Evolutionary conservation across 2,797 vertebrate species (phyloP).

Genomic region (Notolepis coatsorum): DNA sequence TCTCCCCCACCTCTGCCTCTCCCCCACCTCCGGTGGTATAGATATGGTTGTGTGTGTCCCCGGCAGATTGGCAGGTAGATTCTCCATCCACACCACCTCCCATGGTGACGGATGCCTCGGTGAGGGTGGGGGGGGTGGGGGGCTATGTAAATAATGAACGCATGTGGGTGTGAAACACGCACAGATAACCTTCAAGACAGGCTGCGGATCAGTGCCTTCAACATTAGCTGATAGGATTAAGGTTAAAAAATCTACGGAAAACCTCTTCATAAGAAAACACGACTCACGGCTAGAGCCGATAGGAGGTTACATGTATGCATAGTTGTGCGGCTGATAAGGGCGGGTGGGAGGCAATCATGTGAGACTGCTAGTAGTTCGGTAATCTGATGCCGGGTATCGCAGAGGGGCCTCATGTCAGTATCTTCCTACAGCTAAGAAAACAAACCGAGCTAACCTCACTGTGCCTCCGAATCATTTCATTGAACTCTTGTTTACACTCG

Average conservation of each 20-base stretch:
- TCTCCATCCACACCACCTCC: constrained; percentile 79
- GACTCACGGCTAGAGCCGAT: constrained; percentile 58
- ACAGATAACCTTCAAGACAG: constrained; percentile 85
- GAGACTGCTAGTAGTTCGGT: constrained; percentile 62
- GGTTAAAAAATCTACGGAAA: constrained; percentile 82
- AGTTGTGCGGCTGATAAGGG: constrained; percentile 71
- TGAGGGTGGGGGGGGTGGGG: too few relatives aligned
- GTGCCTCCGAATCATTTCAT: constrained; percentile 29
- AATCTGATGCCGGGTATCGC: constrained; percentile 63
- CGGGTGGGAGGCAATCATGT: constrained; percentile 61
- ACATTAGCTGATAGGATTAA: constrained; percentile 85
- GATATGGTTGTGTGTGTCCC: constrained; percentile 81
- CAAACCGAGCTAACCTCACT: constrained; percentile 27
- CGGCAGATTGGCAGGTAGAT: constrained; percentile 80
- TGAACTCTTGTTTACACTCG: constrained; percentile 16
- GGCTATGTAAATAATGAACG: constrained; percentile 85
- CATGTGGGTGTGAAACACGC: constrained; percentile 80
- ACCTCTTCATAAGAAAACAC: constrained; percentile 79
- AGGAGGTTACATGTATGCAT: constrained; percentile 65
- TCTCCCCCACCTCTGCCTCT: too few relatives aligned
- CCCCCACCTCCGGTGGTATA: too few relatives aligned
- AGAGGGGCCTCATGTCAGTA: constrained; percentile 32
- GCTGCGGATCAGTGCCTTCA: constrained; percentile 81
- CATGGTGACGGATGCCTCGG: constrained; percentile 66
- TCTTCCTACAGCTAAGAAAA: constrained; percentile 36